A percentile compares a stretch with the other conserved stretches of the same genome.
phyloP scores from a whole-genome alignment of 2,888 invertebrate genomes.

The Neocrepidodera transversa region DNA sequence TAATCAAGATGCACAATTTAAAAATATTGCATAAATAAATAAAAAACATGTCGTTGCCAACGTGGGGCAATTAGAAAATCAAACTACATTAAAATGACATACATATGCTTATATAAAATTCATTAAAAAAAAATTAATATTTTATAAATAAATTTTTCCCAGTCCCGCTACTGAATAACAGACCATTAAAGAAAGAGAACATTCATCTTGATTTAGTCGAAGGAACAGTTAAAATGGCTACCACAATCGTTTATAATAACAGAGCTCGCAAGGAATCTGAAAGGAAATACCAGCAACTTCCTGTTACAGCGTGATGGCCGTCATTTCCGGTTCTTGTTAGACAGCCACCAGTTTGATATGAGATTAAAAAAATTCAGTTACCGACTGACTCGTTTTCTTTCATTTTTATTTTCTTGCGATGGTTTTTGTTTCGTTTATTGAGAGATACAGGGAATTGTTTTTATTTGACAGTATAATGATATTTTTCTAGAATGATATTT shows the following conservation, averaged over 20 bases:
- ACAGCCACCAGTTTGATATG: constrained; percentile 46
- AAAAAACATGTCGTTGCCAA: too few relatives aligned
- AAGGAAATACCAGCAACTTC: constrained; percentile 51
- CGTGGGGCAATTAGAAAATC: too few relatives aligned
- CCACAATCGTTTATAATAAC: constrained; percentile 51
- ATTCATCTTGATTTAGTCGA: constrained; percentile 53
- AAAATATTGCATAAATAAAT: too few relatives aligned
- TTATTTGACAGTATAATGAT: constrained; percentile 6
- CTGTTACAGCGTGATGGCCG: constrained; percentile 49
- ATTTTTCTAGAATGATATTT: background rate
- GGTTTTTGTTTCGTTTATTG: background rate
- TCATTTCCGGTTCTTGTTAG: constrained; percentile 52
- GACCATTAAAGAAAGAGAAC: constrained; percentile 38
- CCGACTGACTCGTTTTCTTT: constrained; percentile 17
- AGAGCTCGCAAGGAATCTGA: constrained; percentile 46
- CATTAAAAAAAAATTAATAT: too few relatives aligned
- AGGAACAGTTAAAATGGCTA: constrained; percentile 38
- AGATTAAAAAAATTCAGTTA: constrained; percentile 44
- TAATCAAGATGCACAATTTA: too few relatives aligned
- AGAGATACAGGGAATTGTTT: background rate
- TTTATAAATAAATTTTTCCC: too few relatives aligned
- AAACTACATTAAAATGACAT: too few relatives aligned
- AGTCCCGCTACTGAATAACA: background rate
- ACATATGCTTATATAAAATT: too few relatives aligned
- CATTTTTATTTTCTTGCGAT: background rate